These are phyloP conservation scores for Epinotia bilunana DNA, from an alignment of 2,888 invertebrate species.

Conservation along the genomic window DNA sequence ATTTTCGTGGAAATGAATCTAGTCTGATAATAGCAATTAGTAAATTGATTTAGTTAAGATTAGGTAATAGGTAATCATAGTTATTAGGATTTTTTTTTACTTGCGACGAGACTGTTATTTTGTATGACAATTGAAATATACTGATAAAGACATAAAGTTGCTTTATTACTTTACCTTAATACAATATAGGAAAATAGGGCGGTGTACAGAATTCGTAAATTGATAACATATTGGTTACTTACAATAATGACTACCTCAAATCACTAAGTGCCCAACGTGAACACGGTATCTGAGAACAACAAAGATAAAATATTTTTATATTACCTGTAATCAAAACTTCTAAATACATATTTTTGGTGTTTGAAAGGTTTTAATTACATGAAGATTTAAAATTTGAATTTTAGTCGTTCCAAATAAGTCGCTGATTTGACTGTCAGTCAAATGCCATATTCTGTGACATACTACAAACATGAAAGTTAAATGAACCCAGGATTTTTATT, in stretches of 20 bases:
- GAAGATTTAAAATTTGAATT: too few species aligned
- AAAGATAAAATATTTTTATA: too few species aligned
- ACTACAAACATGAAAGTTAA: too few species aligned
- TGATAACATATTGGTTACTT: neutral
- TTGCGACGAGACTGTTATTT: conserved; percentile 30
- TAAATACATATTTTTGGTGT: too few species aligned
- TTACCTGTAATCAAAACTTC: too few species aligned
- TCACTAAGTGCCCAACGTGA: too few species aligned
- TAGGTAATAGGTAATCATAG: neutral
- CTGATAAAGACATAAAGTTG: neutral
- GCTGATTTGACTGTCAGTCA: too few species aligned
- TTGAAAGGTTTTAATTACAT: too few species aligned
- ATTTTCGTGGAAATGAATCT: conserved; percentile 73
- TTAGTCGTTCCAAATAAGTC: too few species aligned
- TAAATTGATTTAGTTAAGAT: conserved; percentile 39
- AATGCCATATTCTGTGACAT: too few species aligned
- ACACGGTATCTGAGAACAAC: too few species aligned
- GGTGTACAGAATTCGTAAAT: neutral
- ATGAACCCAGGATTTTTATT: too few species aligned
- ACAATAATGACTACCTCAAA: neutral
- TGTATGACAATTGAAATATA: conserved; percentile 25
- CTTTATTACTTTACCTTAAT: neutral
- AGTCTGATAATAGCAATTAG: conserved; percentile 52
- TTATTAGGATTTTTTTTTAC: conserved; percentile 25
- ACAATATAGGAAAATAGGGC: neutral